Evolutionary conservation across 2,797 vertebrate species (phyloP).

Genomic region (Delichon dasypus): DNA sequence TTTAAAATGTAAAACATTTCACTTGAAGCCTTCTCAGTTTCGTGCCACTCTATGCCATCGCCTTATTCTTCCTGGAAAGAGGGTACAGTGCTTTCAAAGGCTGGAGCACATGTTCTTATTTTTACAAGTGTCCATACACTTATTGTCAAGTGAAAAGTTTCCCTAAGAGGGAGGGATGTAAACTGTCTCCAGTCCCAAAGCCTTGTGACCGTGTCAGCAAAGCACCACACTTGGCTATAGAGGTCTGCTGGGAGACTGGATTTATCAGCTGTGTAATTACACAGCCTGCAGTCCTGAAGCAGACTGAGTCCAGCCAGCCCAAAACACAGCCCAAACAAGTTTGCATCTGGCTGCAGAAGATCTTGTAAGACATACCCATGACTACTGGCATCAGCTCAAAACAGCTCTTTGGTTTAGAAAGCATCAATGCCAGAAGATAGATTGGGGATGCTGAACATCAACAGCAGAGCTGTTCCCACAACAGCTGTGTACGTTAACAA

Average conservation of each 20-base stretch:
- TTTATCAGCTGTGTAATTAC: background rate
- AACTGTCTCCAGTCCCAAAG: background rate
- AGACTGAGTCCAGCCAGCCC: background rate
- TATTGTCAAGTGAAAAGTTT: background rate
- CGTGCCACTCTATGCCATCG: background rate
- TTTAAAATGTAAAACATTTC: background rate
- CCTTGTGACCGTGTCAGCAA: background rate
- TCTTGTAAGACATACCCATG: background rate
- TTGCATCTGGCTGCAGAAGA: background rate
- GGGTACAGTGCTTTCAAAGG: background rate
- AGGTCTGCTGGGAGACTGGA: background rate
- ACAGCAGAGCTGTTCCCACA: background rate
- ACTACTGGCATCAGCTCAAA: conserved; percentile 3
- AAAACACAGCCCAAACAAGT: background rate
- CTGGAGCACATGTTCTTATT: background rate
- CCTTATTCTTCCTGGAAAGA: background rate
- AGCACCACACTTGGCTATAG: background rate
- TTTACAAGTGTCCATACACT: background rate
- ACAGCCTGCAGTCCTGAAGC: background rate
- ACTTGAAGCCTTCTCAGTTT: background rate
- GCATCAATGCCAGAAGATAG: background rate
- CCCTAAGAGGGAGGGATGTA: background rate
- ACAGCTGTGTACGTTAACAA: background rate
- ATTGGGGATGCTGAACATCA: background rate
- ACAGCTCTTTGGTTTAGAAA: background rate